Evolutionary conservation across 2,888 invertebrate species (phyloP).

Genomic region (Hoplodrina ambigua): DNA sequence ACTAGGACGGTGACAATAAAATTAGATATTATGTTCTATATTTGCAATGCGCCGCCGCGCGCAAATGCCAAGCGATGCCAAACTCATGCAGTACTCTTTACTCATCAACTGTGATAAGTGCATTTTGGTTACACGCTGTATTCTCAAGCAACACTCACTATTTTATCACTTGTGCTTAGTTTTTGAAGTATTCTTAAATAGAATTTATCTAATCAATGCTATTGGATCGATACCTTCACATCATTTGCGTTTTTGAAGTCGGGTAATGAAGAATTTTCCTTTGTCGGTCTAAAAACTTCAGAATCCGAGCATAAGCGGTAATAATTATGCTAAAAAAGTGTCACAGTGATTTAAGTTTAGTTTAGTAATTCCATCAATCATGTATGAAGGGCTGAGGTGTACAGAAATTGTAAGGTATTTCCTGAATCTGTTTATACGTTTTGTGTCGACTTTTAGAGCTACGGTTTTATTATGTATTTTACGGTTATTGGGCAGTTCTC

Average conservation of each 20-base stretch:
- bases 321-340: constrained; percentile 3
- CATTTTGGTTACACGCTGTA: constrained; percentile 33
- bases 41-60: constrained; percentile 67
- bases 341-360: constrained; percentile 23
- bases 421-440: constrained; percentile 13
- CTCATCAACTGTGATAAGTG: constrained; percentile 37
- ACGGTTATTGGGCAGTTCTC: constrained; percentile 45
- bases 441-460: constrained; percentile 12
- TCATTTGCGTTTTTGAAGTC: neutral
- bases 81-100: constrained; percentile 47
- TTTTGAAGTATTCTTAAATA: constrained; percentile 8
- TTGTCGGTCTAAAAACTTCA: neutral
- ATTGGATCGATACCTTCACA: constrained; percentile 3
- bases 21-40: constrained; percentile 77
- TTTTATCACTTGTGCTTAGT: neutral
- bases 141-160: constrained; percentile 8
- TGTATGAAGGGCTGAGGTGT: constrained; percentile 74
- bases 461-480: constrained; percentile 42
- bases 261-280: neutral
- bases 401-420: constrained; percentile 70
- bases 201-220: neutral
- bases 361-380: constrained; percentile 52
- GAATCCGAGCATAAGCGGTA: neutral
- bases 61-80: constrained; percentile 74
- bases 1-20: constrained; percentile 63